phyloP scores from a whole-genome alignment of 2,888 invertebrate genomes.

The Cecidostiba fungosa region DNA sequence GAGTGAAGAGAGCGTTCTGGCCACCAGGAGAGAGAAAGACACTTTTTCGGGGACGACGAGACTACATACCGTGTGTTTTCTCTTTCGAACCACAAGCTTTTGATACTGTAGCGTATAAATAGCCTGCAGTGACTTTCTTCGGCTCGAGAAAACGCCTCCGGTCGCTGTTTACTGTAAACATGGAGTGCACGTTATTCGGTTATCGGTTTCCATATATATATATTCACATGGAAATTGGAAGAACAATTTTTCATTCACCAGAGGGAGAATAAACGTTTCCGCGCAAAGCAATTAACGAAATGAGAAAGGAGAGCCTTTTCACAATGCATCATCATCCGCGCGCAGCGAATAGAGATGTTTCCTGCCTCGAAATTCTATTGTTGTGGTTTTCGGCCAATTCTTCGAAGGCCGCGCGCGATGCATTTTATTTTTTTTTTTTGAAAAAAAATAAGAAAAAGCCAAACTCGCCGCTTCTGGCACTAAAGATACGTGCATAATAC shows the following conservation, averaged over 20 bases:
- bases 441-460: background rate
- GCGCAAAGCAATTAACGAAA: background rate
- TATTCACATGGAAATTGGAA: background rate
- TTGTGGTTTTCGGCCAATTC: slow-evolving; percentile 49
- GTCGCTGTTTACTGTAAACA: background rate
- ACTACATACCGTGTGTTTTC: background rate
- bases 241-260: background rate
- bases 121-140: background rate
- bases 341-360: slow-evolving; percentile 50
- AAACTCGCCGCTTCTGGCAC: background rate
- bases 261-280: background rate
- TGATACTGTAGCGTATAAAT: too few relatives aligned
- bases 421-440: too few relatives aligned
- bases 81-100: background rate
- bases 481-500: too few relatives aligned
- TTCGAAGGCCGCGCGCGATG: slow-evolving; percentile 12
- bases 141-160: background rate
- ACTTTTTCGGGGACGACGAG: background rate
- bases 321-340: background rate
- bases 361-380: slow-evolving; percentile 27
- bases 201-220: background rate
- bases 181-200: too few relatives aligned
- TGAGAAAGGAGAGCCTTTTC: background rate
- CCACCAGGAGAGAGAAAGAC: background rate
- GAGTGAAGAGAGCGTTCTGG: background rate